phyloP scores from a whole-genome alignment of 2,888 invertebrate species.

The Himalopsyche kuldschensis region DNA sequence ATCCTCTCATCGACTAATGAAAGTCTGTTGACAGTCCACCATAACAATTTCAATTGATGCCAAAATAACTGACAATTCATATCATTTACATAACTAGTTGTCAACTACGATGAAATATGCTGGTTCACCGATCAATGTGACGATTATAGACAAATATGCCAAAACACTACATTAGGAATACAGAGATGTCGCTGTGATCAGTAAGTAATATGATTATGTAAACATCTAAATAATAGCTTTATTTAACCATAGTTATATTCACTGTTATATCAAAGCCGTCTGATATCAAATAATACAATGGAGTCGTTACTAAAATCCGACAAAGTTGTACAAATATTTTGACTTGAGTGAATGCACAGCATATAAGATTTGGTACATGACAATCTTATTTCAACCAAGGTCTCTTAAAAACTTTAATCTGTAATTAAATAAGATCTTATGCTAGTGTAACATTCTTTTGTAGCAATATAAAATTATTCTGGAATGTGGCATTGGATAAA shows the following conservation, averaged over 20 bases:
- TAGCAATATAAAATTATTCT: too few species aligned
- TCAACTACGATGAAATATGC: slow-evolving; percentile 27
- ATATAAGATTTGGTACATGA: background rate
- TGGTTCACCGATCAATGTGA: slow-evolving; percentile 33
- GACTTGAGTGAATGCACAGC: background rate
- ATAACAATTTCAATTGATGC: background rate
- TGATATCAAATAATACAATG: too few species aligned
- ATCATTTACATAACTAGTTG: slow-evolving; percentile 6
- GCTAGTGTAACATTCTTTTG: too few species aligned
- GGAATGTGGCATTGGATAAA: too few species aligned
- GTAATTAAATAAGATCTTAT: too few species aligned
- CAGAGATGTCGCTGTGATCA: slow-evolving; percentile 29
- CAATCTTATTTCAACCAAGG: too few species aligned
- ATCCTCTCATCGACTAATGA: background rate
- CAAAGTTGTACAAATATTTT: background rate
- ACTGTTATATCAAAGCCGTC: too few species aligned
- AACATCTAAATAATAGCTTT: too few species aligned
- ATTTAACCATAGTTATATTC: too few species aligned
- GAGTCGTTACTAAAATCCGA: too few species aligned
- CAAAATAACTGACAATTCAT: background rate
- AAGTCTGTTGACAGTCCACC: background rate
- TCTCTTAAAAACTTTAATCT: too few species aligned
- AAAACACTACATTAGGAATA: slow-evolving; percentile 6
- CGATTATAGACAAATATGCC: slow-evolving; percentile 30
- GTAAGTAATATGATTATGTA: slow-evolving; percentile 7